Base-by-base conservation (phyloP, 2,113 vertebrate species). In the Microcebus jonahi region DNA sequence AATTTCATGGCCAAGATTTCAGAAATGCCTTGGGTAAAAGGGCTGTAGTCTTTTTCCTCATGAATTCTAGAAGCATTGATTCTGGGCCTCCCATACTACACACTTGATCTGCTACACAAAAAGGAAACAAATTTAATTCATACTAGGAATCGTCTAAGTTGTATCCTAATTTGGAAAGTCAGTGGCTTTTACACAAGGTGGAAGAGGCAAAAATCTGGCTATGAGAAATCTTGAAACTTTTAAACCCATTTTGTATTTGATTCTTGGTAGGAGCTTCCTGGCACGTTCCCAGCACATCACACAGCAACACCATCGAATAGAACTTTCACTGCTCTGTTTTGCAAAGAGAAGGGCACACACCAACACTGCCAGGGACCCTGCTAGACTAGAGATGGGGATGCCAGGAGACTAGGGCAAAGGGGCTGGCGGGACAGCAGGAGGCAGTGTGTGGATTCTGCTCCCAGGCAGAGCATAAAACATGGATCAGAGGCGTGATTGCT, bases 101-200 rank as follows among this genome's bases (percentile, higher is more conserved):
- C 2, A 5, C 50, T 88, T 17, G 20, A 39, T 61, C 39, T 68
- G 14, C 27, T 79, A 83, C 14, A 82, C 50, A 57, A 68, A 83
- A 88, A 7, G 73, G 36, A 79, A 71, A 63, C 23, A 85, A 86
- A 8, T 55, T 50, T 45, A 45, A 86, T 85, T 89, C 48, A 63
- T 34, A 68, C 36, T 18, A 36, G 31, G 23, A 75, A 75, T 25
- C 25, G 79, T 80, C 80, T 82, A 70, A 57, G 39, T 59, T 45
- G 48, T 31, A 25, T 85, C 39, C 50, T 94, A 55, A 53, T 42
- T 91, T 75, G 67, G 25, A 61, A 86, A 83, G 27, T 59, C 59
- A 89, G 29, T 65, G 27, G 77, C 34, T 95, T 92, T 86, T 71
- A 89, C 6, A 88, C 25, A 91, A 93, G 36, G 67, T 39, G n/a